Base-by-base conservation (phyloP, 1,140 invertebrate species). In the Drosophila yakuba region DNA sequence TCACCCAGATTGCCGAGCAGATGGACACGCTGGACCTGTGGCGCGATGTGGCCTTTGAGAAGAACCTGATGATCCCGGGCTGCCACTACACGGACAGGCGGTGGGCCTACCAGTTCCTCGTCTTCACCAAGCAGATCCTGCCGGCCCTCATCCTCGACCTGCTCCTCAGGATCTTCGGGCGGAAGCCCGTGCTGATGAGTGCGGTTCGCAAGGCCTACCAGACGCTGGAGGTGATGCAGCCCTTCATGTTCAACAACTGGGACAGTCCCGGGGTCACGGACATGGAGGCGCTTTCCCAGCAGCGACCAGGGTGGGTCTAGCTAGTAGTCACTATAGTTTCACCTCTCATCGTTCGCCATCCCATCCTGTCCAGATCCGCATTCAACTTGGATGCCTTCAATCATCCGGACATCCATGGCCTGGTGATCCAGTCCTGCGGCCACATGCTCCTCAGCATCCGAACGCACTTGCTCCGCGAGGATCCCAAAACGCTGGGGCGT, bases 171-270 rank as follows among this genome's bases (percentile, higher is more conserved):
- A 25, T 83, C 17, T 74, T 47, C 38, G 78, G 90, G 0, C 63
- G 58, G 5, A 62, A 69, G 23, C 86, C 91, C 0, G 17, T 43
- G 5, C 3, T 91, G 0, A 73, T 91, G 81, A 36, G 72, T 28
- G 74, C 86, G 23, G 64, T 73, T 14, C 68, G 91, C 1, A 91
- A 80, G 55, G 36, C 51, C 39, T 91, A 78, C 35, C 71, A 62
- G 6, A 89, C 91, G 5, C 69, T 91, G 11, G 78, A 91, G 51
- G 91, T 91, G 10, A 82, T 91, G 88, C 51, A 89, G 23, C 90
- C 90, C 2, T 91, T 91, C n/a, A 58, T 91, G 74, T 85, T 91
- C 43, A 91, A 91, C 52, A 83, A 78, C 20, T 91, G 79, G 28
- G 67, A 75, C 2, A 91, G 90, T 62, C 50, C 75, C 1, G 91